Base-by-base conservation (phyloP, 2,888 invertebrate species). In the Coremacera marginata region DNA sequence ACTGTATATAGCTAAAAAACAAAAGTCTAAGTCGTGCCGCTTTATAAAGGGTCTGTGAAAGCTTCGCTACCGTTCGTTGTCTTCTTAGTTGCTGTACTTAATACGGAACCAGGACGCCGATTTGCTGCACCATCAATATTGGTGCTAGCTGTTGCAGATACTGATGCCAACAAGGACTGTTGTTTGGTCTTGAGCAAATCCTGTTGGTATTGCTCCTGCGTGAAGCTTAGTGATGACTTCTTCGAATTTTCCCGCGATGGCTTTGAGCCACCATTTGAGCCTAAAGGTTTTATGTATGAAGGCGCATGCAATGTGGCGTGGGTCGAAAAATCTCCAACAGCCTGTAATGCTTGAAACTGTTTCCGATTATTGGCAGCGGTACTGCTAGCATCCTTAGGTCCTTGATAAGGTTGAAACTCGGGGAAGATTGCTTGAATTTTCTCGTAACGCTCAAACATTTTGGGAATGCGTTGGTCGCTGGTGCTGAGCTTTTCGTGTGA, bases 401-500 rank as follows among this genome's bases (percentile, higher is more conserved):
- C 86, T 51, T 87, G 87, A 80, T 90, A 90, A 4, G 92, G 92
- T 82, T 92, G 91, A 84, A 92, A 90, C 80, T 94, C 93, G 3
- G 95, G 95, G 88, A 94, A 95, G 82, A 95, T 94, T 84, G 94
- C 92, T 87, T 94, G 94, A 81, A 94, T 93, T 90, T 94, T 94
- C 82, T 93, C 92, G 87, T 94, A 94, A 84, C 93, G 92, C 87
- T 94, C 93, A 89, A 94, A 94, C 76, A 94, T 90, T 83, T 92
- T 92, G 25, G 94, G 94, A 88, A 94, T 93, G 87, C 93, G 92
- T 72, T 89, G 88, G 79, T 90, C 89, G 27, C 75, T 75, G 75
- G 77, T 68, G 72, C 74, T 34, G 70, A 79, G 76, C 34, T 78
- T 76, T 73, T 67, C 75, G 9, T 55, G 73, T 8, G 67, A 34